A percentile compares a stretch with the other conserved stretches of the same genome.
Conservation (phyloP, 1,140 invertebrate species). For the Dendroctonus ponderosae region DNA sequence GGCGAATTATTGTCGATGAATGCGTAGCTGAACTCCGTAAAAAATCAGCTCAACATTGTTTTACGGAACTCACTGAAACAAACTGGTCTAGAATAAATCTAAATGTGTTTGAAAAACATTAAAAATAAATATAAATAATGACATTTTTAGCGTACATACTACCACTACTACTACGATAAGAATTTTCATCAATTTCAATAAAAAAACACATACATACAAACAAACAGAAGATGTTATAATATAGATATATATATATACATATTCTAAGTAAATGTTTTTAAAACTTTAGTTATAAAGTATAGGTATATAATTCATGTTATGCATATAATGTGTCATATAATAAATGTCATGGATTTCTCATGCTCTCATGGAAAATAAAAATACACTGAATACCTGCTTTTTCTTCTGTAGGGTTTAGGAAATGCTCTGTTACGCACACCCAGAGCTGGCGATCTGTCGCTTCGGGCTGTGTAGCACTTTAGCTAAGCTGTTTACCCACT, state of each 20-base stretch:
- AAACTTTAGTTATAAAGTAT: constrained; percentile 40
- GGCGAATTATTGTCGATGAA: not conserved
- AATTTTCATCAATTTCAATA: constrained; percentile 20
- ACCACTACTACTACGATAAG: not conserved
- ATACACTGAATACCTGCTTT: no score
- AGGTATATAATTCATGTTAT: constrained; percentile 38
- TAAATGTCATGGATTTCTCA: no score
- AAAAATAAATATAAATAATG: constrained; percentile 10
- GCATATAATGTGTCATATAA: no score
- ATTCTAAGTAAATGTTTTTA: constrained; percentile 44
- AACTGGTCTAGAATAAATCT: constrained; percentile 6
- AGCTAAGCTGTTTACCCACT: no score
- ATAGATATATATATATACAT: constrained; percentile 33
- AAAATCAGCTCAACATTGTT: constrained; percentile 15
- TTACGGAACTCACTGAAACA: not conserved
- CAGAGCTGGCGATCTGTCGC: no score
- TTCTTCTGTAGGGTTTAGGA: no score
- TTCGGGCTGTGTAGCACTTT: no score
- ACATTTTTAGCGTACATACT: not conserved
- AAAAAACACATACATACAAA: constrained; percentile 23
- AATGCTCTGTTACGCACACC: no score
- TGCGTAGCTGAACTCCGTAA: constrained; percentile 8
- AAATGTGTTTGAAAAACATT: constrained; percentile 4
- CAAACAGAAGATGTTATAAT: not conserved
- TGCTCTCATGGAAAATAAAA: no score